A percentile compares a stretch with the other conserved stretches of the same genome.
These are phyloP conservation scores for Scaptomyza cyrtandrae DNA, from an alignment of 2,888 invertebrate species.

Conservation along the genomic window DNA sequence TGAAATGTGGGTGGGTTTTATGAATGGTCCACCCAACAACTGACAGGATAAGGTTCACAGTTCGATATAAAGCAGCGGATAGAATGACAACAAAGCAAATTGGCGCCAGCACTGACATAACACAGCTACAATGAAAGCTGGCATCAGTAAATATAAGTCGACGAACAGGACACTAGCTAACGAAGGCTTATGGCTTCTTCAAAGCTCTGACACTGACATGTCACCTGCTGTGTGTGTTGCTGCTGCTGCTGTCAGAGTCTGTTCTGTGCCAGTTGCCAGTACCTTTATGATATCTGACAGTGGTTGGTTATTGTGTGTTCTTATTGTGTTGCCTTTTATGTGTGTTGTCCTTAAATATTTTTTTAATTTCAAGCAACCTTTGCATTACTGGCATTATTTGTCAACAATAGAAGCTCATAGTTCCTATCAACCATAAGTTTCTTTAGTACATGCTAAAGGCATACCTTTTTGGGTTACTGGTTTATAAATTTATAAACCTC, in stretches of 20 bases:
- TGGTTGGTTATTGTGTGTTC: not conserved
- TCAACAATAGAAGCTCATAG: not conserved
- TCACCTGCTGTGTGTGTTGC: conserved; percentile 8
- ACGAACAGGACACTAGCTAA: conserved; percentile 45
- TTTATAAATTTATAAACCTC: too few relatives aligned
- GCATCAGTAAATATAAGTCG: conserved; percentile 44
- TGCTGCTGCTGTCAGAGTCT: conserved; percentile 1
- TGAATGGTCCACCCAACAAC: conserved; percentile 2
- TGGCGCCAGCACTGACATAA: conserved; percentile 24
- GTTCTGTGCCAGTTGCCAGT: not conserved
- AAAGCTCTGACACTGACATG: conserved; percentile 39
- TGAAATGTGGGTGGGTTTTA: conserved; percentile 6
- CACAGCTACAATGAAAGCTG: conserved; percentile 37
- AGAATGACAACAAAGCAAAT: conserved; percentile 57
- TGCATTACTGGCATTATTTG: conserved; percentile 5
- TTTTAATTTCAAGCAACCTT: conserved; percentile 9
- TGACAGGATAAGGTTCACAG: conserved; percentile 41
- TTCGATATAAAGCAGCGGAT: conserved; percentile 50
- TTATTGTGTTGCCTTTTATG: not conserved
- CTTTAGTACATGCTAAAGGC: not conserved
- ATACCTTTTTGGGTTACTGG: not conserved
- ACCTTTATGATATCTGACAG: conserved; percentile 14
- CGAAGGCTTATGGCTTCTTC: conserved; percentile 39
- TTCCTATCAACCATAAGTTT: not conserved
- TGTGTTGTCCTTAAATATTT: conserved; percentile 6